Evolutionary conservation across 2,888 invertebrate species (phyloP), one percentile per base, ranked within the genome.

Genomic region (Gortyna flavago): DNA sequence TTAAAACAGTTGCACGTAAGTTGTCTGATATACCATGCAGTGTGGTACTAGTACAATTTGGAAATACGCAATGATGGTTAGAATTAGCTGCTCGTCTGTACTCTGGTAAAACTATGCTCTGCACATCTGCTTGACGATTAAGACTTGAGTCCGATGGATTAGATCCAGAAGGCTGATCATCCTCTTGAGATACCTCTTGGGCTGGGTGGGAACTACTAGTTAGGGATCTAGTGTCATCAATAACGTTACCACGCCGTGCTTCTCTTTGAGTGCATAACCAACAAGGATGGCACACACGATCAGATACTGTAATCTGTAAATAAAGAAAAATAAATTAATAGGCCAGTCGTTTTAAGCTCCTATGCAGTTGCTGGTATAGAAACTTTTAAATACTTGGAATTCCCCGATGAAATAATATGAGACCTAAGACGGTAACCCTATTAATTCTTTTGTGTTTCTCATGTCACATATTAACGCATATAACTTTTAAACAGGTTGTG

Each of bases 71-170:
- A 29, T 57, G 38, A 69, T 69, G 35, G n/a, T 38, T 69, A 57
- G 54, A n/a, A 69, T 69, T 69, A 6, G 57, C 57, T 57, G 69
- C 69, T 41, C 38, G 69, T 69, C 69, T 69, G 69, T 69, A 57
- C 0, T 69, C 57, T 0, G 57, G 57, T 3, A 69, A 69, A 38
- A 69, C 69, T 54, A 57, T 57, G 2, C n/a, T 69, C 57, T 54
- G 54, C 11, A 57, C 38, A 21, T 57, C 38, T 21, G 21, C 41
- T 70, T n/a, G 35, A 59, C 9, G 32, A 57, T 57, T 57, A 57
- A n/a, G 11, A 21, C 1, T 67, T 67, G 67, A 32, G 32, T 21
- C 41, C 0, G 57, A 59, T 38, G 21, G 1, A 16, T 29, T 61
- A 11, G 32, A 44, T 61, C 44, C 61, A 32, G 29, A 41, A 25